phyloP scores from a whole-genome alignment of 2,888 invertebrate genomes.

The Epirrhoe tristata region DNA sequence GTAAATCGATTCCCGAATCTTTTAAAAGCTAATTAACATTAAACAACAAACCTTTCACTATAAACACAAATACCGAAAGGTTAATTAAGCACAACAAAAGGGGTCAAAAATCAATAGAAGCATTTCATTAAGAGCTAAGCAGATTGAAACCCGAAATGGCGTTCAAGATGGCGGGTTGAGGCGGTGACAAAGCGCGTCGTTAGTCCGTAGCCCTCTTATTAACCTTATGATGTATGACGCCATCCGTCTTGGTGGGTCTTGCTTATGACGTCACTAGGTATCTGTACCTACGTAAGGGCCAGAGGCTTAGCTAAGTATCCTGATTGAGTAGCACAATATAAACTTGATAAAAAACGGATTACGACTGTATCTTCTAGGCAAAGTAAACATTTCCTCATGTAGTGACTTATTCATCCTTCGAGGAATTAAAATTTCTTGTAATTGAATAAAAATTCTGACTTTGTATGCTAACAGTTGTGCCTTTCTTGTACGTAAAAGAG shows the following conservation, averaged over 20 bases:
- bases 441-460: no score
- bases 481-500: no score
- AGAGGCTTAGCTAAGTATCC: background rate
- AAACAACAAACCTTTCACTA: slow-evolving; percentile 33
- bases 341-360: no score
- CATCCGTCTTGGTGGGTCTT: slow-evolving; percentile 73
- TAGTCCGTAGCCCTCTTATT: slow-evolving; percentile 85
- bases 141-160: slow-evolving; percentile 85
- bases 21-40: slow-evolving; percentile 30
- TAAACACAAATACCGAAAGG: slow-evolving; percentile 70
- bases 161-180: slow-evolving; percentile 81
- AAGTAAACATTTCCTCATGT: no score
- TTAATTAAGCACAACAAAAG: slow-evolving; percentile 85
- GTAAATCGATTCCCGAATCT: slow-evolving; percentile 1
- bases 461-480: no score
- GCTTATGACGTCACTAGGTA: slow-evolving; percentile 56
- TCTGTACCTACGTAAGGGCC: slow-evolving; percentile 19
- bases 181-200: slow-evolving; percentile 86
- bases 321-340: background rate
- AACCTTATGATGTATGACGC: slow-evolving; percentile 85
- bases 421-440: no score
- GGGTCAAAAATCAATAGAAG: slow-evolving; percentile 85
- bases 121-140: slow-evolving; percentile 85
- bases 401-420: no score
- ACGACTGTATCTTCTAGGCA: no score